Percentiles rank a stretch among this genome's conserved stretches.
Evolutionary conservation across 2,888 invertebrate species (phyloP).

Genomic region (Pseudolycoriella hygida): DNA sequence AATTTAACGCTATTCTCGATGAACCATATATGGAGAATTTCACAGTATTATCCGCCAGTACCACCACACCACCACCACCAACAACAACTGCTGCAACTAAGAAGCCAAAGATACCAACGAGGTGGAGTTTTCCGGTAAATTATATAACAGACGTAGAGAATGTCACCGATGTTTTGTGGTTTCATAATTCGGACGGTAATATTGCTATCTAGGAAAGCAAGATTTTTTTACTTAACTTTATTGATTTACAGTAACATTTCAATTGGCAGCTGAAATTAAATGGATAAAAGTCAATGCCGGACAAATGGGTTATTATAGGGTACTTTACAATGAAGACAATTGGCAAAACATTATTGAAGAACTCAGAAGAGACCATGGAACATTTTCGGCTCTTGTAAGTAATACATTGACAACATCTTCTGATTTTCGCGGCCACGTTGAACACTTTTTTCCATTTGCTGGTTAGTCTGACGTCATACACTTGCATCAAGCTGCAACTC

Average conservation of each 20-base stretch:
- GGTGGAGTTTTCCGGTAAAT: constrained; percentile 27
- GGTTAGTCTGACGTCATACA: too few relatives aligned
- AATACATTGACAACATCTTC: too few relatives aligned
- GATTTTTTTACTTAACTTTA: neutral
- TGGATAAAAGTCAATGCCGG: constrained; percentile 29
- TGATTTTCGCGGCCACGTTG: too few relatives aligned
- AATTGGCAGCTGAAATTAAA: constrained; percentile 23
- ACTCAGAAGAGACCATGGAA: constrained; percentile 20
- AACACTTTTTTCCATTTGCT: too few relatives aligned
- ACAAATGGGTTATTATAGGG: constrained; percentile 28
- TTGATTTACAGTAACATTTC: constrained; percentile 20
- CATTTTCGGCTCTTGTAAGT: constrained; percentile 22
- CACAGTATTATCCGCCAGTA: constrained; percentile 17
- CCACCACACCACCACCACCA: constrained; percentile 16
- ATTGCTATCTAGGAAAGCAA: neutral
- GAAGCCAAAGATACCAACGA: constrained; percentile 16
- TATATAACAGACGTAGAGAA: constrained; percentile 26
- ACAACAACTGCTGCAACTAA: constrained; percentile 18
- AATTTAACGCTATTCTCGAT: constrained; percentile 24
- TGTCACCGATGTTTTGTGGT: constrained; percentile 23
- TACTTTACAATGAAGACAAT: constrained; percentile 26
- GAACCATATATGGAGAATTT: constrained; percentile 21
- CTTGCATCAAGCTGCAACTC: too few relatives aligned
- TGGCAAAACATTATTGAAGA: constrained; percentile 26
- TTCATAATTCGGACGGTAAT: constrained; percentile 25